Conservation (phyloP, 2,797 vertebrate genomes). For the Novumbra hubbsi region DNA sequence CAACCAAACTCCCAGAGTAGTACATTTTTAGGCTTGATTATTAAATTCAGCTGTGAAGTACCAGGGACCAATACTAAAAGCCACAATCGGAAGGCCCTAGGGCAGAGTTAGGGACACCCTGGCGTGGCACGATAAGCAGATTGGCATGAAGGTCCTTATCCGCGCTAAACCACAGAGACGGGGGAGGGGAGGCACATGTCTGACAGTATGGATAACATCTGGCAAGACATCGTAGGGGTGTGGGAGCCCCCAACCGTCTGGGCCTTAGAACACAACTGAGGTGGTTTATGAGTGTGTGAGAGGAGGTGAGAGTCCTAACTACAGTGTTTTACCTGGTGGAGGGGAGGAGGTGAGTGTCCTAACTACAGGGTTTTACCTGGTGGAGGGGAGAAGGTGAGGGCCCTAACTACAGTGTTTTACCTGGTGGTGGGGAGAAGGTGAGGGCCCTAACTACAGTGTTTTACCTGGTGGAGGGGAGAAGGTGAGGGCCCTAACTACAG, state of each 20-base stretch:
- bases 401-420: too few species aligned
- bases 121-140: neutral
- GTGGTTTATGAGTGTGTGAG: neutral
- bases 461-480: constrained; percentile 92
- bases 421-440: constrained; percentile 89
- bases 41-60: too few species aligned
- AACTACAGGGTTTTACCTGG: constrained; percentile 82
- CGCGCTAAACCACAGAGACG: constrained; percentile 5
- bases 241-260: neutral
- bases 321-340: constrained; percentile 80
- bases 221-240: constrained; percentile 16
- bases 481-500: too few species aligned
- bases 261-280: too few species aligned
- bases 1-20: too few species aligned
- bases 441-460: too few species aligned
- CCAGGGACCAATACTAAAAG: too few species aligned
- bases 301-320: too few species aligned
- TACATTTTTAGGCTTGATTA: too few species aligned
- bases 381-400: constrained; percentile 89
- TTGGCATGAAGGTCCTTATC: neutral
- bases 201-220: constrained; percentile 23
- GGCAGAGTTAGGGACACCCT: too few species aligned
- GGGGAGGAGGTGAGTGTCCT: constrained; percentile 87
- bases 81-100: too few species aligned
- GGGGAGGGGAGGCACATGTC: constrained; percentile 11